Evolutionary conservation across 2,113 vertebrate species (phyloP), one percentile per base, ranked within the genome.

Genomic region (Heloderma charlesbogerti): DNA sequence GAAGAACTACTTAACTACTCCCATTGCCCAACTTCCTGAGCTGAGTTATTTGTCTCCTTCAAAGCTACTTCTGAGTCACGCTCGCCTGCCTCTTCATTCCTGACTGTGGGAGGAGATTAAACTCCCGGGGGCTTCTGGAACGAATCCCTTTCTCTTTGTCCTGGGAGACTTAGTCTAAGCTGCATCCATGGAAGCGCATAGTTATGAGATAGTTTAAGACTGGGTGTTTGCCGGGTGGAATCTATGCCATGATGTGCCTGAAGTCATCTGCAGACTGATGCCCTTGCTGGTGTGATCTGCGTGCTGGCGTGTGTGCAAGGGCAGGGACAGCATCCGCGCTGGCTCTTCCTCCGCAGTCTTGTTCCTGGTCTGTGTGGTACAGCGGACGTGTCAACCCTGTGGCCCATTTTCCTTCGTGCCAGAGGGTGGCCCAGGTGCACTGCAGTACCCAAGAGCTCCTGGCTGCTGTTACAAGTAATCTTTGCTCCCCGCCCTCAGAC

Each of bases 1-100:
- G n/a, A n/a, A n/a, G n/a, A n/a, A n/a, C n/a, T n/a, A n/a, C n/a
- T 7, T 15, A 54, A 20, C 12, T 13, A 4, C 16, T 82, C 31
- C 34, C 34, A 13, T 48, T 27, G 16, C 2, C 9, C 29, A 45
- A 6, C 0, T 3, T 10, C 34, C 3, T 20, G 18, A 3, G 1
- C 34, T 40, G 81, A 63, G 57, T 37, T 57, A 37, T 12, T 37
- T 16, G 6, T n/a, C 27, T 9, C 6, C 54, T 83, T 63, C 1
- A n/a, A 34, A 83, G 37, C 4, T 29, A 2, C 77, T 18, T 9
- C 45, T 60, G 77, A 25, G 34, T 83, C 45, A 48, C 31, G 13
- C 15, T 16, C 51, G 6, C 34, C 27, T 60, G 34, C 54, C 34
- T 9, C 18, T 63, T 22, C 27, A 10, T 63, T 83, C 54, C n/a